Conservation (phyloP, 1,140 invertebrate genomes). For the Chrysoperla carnea region DNA sequence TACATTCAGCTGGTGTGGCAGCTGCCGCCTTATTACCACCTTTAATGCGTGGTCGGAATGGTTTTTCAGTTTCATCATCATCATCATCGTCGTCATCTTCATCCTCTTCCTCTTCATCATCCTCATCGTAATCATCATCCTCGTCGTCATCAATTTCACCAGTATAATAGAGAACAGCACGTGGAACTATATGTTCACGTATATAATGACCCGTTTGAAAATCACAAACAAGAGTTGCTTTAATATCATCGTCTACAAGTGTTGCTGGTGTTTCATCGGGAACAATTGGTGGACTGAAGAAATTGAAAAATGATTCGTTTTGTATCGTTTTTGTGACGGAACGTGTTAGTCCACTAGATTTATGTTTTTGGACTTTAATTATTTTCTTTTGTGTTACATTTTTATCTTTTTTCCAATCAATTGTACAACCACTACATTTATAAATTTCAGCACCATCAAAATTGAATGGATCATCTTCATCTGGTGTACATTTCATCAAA, state of each 20-base stretch:
- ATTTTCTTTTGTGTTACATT: conserved; percentile 93
- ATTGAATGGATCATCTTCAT: conserved; percentile 80
- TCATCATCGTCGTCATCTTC: conserved; percentile 19
- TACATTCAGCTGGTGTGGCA: not conserved
- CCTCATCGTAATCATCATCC: conserved; percentile 50
- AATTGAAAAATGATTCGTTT: conserved; percentile 97
- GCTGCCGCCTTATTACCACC: too few relatives aligned
- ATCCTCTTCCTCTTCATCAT: conserved; percentile 33
- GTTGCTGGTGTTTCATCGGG: conserved; percentile 38
- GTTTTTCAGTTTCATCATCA: too few relatives aligned
- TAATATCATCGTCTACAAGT: conserved; percentile 57
- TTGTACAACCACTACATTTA: conserved; percentile 63
- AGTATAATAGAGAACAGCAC: conserved; percentile 87
- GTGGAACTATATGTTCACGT: conserved; percentile 78
- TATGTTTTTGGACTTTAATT: conserved; percentile 98
- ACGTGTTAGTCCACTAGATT: conserved; percentile 76
- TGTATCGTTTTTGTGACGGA: conserved; percentile 88
- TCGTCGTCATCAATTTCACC: conserved; percentile 68
- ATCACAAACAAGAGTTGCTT: conserved; percentile 67
- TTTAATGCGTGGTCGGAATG: too few relatives aligned
- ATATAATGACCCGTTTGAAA: conserved; percentile 98
- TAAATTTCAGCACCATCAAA: conserved; percentile 97
- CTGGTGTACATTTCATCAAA: conserved; percentile 79
- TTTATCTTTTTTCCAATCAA: conserved; percentile 48
- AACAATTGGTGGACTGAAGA: conserved; percentile 75